Conservation (phyloP, 1,140 invertebrate species). For the Drosophila dunni region DNA sequence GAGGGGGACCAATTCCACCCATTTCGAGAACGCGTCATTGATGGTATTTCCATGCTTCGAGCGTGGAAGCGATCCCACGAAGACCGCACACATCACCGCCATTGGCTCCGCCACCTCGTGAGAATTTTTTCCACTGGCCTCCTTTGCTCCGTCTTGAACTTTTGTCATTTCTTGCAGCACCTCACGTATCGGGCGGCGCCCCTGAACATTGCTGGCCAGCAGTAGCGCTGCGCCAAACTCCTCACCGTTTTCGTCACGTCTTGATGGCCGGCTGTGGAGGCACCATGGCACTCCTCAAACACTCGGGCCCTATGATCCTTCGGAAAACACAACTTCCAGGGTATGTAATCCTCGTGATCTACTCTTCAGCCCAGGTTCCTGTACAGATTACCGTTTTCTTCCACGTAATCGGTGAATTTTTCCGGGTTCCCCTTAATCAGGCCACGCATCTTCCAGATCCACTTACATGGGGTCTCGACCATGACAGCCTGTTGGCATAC, state of each 20-base stretch:
- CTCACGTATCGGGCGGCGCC: neutral
- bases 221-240: neutral
- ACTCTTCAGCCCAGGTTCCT: neutral
- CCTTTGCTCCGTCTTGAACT: neutral
- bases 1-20: slow-evolving; percentile 8
- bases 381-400: neutral
- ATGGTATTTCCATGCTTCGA: neutral
- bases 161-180: neutral
- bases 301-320: no score
- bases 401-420: neutral
- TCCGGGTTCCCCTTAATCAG: neutral
- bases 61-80: neutral
- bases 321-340: neutral
- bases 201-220: neutral
- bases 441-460: neutral
- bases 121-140: neutral
- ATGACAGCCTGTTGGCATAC: no score
- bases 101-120: neutral
- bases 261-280: neutral
- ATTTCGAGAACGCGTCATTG: slow-evolving; percentile 1
- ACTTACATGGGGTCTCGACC: neutral
- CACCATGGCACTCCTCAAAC: no score
- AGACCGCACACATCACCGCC: neutral
- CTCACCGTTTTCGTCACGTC: neutral
- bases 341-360: neutral